Percentiles rank a stretch among this genome's conserved stretches.
Evolutionary conservation across 2,113 vertebrate genomes (phyloP).

Genomic region (Poecilia latipinna): DNA sequence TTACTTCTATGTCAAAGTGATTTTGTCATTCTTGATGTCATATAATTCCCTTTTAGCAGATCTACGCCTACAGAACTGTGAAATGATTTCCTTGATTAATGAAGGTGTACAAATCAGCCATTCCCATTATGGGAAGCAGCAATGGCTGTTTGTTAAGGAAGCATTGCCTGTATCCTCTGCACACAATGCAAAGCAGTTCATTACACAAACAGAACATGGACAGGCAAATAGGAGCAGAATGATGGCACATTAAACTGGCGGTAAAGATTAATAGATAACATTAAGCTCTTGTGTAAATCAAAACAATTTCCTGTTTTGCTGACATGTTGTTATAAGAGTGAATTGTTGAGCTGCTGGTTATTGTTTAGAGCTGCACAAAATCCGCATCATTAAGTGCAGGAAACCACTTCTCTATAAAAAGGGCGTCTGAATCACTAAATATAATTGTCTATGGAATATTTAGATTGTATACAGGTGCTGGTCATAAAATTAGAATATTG

Average conservation of each 20-base stretch:
- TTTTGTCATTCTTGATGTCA: not conserved
- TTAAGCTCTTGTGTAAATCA: not conserved
- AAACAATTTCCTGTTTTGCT: slow-evolving; percentile 10
- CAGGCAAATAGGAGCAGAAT: slow-evolving; percentile 13
- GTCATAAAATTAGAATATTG: too few species aligned
- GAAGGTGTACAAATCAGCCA: not conserved
- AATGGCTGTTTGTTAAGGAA: slow-evolving; percentile 15
- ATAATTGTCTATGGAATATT: too few species aligned
- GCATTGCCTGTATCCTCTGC: not conserved
- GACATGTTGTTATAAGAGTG: slow-evolving; percentile 14
- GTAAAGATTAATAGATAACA: slow-evolving; percentile 15
- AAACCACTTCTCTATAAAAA: not conserved
- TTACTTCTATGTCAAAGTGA: not conserved
- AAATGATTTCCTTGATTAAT: slow-evolving; percentile 1
- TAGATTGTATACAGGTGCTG: too few species aligned
- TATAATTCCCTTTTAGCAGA: not conserved
- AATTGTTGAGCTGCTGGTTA: slow-evolving; percentile 4
- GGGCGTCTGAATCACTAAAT: not conserved
- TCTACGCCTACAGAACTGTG: not conserved
- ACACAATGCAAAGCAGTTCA: slow-evolving; percentile 17
- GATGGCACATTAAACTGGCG: not conserved
- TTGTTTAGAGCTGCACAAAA: not conserved
- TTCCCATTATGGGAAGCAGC: slow-evolving; percentile 3
- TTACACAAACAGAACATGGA: not conserved
- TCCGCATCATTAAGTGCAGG: not conserved